phyloP scores from a whole-genome alignment of 2,888 invertebrate species.

The Sympetrum striolatum region DNA sequence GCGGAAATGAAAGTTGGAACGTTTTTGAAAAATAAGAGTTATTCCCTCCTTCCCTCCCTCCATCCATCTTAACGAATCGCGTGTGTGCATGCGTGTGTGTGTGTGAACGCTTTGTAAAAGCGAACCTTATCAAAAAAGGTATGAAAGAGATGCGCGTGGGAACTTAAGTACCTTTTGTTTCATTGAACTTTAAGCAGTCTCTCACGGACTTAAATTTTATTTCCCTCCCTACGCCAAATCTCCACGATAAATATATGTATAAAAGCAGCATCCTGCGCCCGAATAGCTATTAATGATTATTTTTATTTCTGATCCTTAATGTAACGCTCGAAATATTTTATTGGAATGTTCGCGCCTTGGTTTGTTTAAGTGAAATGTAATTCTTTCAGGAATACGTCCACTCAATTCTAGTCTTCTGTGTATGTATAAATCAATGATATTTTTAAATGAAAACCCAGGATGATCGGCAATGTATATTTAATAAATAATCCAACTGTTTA shows the following conservation, averaged over 20 bases:
- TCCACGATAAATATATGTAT: neutral
- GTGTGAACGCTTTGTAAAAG: neutral
- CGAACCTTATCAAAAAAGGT: neutral
- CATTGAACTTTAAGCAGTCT: neutral
- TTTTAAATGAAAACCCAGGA: neutral
- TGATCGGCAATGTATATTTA: constrained; percentile 21
- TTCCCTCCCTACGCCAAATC: neutral
- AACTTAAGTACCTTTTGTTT: neutral
- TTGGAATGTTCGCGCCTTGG: neutral
- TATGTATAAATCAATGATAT: constrained; percentile 15
- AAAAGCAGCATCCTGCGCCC: neutral
- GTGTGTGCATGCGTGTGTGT: neutral
- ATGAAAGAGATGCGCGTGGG: neutral
- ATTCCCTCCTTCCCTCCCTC: neutral
- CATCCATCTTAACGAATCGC: neutral
- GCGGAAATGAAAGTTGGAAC: neutral
- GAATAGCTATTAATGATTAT: neutral
- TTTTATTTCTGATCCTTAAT: neutral
- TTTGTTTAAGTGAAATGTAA: neutral
- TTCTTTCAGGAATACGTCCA: constrained; percentile 20
- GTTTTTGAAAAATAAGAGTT: neutral
- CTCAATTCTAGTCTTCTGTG: constrained; percentile 24
- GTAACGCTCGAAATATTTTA: neutral
- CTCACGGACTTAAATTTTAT: neutral
- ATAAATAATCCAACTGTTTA: constrained; percentile 16